These are phyloP conservation scores for Xestia xanthographa DNA, from an alignment of 2,888 invertebrate genomes.

Conservation along the genomic window DNA sequence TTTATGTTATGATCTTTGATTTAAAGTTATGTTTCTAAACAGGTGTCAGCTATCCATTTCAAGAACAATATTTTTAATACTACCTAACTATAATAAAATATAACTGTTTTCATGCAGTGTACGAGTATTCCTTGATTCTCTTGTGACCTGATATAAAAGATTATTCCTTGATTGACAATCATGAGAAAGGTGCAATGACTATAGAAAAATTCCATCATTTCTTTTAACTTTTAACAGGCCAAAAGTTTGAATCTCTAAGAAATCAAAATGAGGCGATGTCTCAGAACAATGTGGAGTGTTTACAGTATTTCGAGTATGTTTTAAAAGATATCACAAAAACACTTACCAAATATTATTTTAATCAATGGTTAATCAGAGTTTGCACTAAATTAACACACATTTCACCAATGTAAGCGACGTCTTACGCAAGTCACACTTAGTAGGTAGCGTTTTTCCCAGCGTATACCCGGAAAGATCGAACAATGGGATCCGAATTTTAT, in stretches of 20 bases:
- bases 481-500: slow-evolving; percentile 90
- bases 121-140: background rate
- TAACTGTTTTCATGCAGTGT: background rate
- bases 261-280: background rate
- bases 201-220: background rate
- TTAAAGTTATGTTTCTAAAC: background rate
- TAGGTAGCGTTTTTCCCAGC: slow-evolving; percentile 81
- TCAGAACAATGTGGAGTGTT: slow-evolving; percentile 24
- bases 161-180: background rate
- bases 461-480: slow-evolving; percentile 85
- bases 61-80: background rate
- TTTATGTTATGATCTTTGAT: slow-evolving; percentile 23
- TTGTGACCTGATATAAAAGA: background rate
- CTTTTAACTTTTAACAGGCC: background rate
- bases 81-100: background rate
- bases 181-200: background rate
- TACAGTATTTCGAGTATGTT: slow-evolving; percentile 28
- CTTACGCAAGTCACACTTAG: slow-evolving; percentile 79
- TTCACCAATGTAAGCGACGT: slow-evolving; percentile 70
- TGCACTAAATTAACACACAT: slow-evolving; percentile 71
- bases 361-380: slow-evolving; percentile 52
- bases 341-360: slow-evolving; percentile 71
- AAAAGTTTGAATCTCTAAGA: background rate
- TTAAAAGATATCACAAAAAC: slow-evolving; percentile 30
- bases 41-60: background rate